A percentile compares a stretch with the other conserved stretches of the same genome.
Evolutionary conservation across 2,797 vertebrate species (phyloP).

Genomic region (Knipowitschia caucasica): DNA sequence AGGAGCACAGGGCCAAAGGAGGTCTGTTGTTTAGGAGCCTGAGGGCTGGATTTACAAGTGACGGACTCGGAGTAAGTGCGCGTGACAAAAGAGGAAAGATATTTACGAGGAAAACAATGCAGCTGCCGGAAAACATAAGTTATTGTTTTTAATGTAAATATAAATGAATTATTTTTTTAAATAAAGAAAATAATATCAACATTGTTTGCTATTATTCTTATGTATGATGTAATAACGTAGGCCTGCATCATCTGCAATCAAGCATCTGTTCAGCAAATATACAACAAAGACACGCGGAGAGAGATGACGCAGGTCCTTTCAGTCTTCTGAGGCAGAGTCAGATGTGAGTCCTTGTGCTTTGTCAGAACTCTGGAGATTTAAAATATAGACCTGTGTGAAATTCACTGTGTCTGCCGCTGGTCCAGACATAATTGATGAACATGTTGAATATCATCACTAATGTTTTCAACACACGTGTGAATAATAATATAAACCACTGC

Average conservation of each 20-base stretch:
- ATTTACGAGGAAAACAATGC: slow-evolving; percentile 44
- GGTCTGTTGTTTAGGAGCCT: slow-evolving; percentile 30
- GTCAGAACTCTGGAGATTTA: too few relatives aligned
- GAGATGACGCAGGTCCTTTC: slow-evolving; percentile 13
- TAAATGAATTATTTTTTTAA: slow-evolving; percentile 96
- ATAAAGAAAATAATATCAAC: slow-evolving; percentile 49
- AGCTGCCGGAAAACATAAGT: slow-evolving; percentile 72
- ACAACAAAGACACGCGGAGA: slow-evolving; percentile 5
- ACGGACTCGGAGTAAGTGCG: slow-evolving; percentile 22
- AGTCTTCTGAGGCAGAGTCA: slow-evolving; percentile 16
- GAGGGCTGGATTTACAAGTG: slow-evolving; percentile 23
- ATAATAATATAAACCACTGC: too few relatives aligned
- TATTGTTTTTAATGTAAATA: slow-evolving; percentile 91
- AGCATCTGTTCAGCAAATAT: slow-evolving; percentile 19
- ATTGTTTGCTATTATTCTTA: slow-evolving; percentile 17
- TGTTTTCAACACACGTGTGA: too few relatives aligned
- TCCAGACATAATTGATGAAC: too few relatives aligned
- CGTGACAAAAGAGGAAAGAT: slow-evolving; percentile 13
- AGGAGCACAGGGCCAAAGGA: too few relatives aligned
- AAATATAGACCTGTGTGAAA: too few relatives aligned
- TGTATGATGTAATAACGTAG: slow-evolving; percentile 16
- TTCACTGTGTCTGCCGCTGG: too few relatives aligned
- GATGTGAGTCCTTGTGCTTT: too few relatives aligned
- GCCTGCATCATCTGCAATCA: neutral
- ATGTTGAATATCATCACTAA: too few relatives aligned